These are phyloP conservation scores for Zaprionus capensis DNA, from an alignment of 1,140 invertebrate genomes.

Conservation along the genomic window DNA sequence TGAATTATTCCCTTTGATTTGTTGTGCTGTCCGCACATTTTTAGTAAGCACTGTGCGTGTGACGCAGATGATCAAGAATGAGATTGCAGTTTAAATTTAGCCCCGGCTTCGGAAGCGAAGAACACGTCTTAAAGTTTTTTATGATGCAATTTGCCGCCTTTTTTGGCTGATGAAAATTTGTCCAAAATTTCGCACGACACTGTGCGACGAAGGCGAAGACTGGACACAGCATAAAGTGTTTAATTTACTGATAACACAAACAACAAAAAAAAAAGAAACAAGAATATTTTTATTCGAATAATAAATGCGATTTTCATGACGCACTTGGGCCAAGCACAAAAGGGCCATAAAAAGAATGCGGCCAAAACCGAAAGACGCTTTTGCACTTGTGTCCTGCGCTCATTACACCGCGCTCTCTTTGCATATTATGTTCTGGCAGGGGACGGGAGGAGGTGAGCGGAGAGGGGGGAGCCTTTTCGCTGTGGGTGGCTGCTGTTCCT, in stretches of 20 bases:
- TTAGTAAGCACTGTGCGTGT: not conserved
- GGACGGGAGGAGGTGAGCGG: not conserved
- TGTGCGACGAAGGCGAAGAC: not conserved
- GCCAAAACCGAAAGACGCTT: constrained; percentile 59
- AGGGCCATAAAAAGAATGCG: constrained; percentile 66
- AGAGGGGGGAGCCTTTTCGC: not conserved
- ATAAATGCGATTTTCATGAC: constrained; percentile 77
- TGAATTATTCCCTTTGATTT: not conserved
- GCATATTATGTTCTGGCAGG: constrained; percentile 57
- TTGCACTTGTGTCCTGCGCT: constrained; percentile 75
- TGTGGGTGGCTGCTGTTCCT: no score
- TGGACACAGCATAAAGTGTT: constrained; percentile 50
- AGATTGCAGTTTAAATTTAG: constrained; percentile 41
- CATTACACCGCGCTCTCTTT: constrained; percentile 66
- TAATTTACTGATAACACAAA: constrained; percentile 73
- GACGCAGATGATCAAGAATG: not conserved
- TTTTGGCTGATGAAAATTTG: constrained; percentile 38
- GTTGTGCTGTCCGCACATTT: not conserved
- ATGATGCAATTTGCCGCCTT: constrained; percentile 54
- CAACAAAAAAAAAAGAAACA: constrained; percentile 48
- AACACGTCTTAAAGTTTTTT: constrained; percentile 41
- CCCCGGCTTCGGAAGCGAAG: constrained; percentile 14
- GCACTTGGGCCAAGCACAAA: constrained; percentile 57
- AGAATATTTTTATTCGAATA: constrained; percentile 67
- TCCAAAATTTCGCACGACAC: constrained; percentile 35